Evolutionary conservation across 2,888 invertebrate species (phyloP), one percentile per base, ranked within the genome.

Genomic region (Nudaria mundana): DNA sequence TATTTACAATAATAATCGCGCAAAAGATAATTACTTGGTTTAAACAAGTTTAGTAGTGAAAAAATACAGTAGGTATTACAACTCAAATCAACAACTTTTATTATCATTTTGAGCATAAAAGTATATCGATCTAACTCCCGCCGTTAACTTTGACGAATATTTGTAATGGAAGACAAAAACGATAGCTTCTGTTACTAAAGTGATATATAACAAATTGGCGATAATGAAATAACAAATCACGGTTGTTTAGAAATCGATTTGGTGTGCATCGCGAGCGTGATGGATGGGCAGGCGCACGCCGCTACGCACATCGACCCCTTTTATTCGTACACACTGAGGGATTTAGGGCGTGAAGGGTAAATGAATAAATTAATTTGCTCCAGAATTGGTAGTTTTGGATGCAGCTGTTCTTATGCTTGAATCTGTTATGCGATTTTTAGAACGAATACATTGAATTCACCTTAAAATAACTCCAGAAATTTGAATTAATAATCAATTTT

Each of bases 261-360:
- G 84, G 63, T 75, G 59, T 71, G 81, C 77, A 66, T 70, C 71
- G 66, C 57, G 57, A 48, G 55, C 52, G 56, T 83, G 86, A 84
- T 81, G 64, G 77, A 85, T 86, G 73, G 54, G 56, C 52, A 44
- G 47, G 71, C 76, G 76, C 83, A 71, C 74, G 74, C 71, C 72
- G 63, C 56, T 54, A 60, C 63, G 56, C 40, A 63, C 50, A 56
- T 60, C 69, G 68, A 66, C 66, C 77, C 79, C 71, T 76, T 69
- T 67, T 52, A 57, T 59, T 57, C 62, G 54, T 60, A 63, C 58
- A 55, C 46, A 58, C 50, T 56, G 56, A 54, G 58, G 65, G 72
- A 76, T 79, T 76, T 77, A 65, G 81, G 87, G 87, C 87, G 88
- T 83, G 86, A 85, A 82, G 86, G 81, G 84, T 79, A 78, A 74